Evolutionary conservation across 1,140 invertebrate species (phyloP).

Genomic region (Drosophila azteca): DNA sequence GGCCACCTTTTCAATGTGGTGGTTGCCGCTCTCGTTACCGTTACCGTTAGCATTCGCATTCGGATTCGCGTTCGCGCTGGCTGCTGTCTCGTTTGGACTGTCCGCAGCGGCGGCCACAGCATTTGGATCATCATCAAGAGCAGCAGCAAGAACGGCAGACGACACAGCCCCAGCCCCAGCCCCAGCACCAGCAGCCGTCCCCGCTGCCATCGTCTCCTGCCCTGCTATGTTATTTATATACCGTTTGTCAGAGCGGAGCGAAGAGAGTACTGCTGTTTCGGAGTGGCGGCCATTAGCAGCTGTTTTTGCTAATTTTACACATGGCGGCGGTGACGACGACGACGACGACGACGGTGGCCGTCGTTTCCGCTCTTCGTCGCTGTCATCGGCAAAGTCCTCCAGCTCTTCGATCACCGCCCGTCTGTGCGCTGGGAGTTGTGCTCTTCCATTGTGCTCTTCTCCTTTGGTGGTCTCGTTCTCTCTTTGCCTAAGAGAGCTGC

Average conservation of each 20-base stretch:
- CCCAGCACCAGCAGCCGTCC: constrained; percentile 30
- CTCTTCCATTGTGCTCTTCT: constrained; percentile 22
- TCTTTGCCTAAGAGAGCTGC: constrained; percentile 18
- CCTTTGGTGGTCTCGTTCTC: background rate
- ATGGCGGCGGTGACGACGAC: background rate
- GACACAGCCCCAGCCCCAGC: constrained; percentile 18
- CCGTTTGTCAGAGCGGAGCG: constrained; percentile 62
- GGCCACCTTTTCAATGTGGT: constrained; percentile 26
- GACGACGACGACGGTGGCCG: background rate
- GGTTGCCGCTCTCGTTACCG: no score
- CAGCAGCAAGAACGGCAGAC: constrained; percentile 25
- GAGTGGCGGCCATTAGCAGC: constrained; percentile 68
- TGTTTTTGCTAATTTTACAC: constrained; percentile 82
- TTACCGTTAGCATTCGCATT: no score
- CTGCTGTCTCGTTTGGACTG: constrained; percentile 78
- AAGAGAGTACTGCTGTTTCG: constrained; percentile 20
- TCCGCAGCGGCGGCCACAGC: constrained; percentile 32
- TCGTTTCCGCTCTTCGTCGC: constrained; percentile 34
- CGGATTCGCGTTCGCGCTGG: constrained; percentile 45
- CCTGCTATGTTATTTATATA: constrained; percentile 69
- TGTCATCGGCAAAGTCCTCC: constrained; percentile 62
- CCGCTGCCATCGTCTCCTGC: constrained; percentile 25
- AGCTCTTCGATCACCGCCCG: constrained; percentile 76
- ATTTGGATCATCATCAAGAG: constrained; percentile 67
- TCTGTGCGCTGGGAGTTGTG: constrained; percentile 22